Percentiles rank a stretch among this genome's conserved stretches.
Conservation (phyloP, 2,797 vertebrate species). For the Smutsia gigantea region DNA sequence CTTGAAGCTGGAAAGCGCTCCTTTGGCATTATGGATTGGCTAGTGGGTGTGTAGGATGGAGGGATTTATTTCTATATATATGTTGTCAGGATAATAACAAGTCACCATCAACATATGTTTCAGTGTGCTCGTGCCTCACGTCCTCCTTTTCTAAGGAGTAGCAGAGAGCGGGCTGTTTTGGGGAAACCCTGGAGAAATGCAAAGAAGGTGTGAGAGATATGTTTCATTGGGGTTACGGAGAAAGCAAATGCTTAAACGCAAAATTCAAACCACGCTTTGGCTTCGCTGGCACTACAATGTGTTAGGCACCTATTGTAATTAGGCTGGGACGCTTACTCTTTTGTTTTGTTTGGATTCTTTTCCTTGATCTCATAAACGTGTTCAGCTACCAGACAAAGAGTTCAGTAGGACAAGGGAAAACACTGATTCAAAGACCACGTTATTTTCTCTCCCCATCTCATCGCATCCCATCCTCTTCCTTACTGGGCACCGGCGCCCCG, state of each 20-base stretch:
- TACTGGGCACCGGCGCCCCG: not conserved
- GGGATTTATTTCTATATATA: not conserved
- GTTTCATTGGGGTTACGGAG: not conserved
- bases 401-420: constrained; percentile 51
- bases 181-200: constrained; percentile 45
- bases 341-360: constrained; percentile 70
- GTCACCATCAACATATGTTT: constrained; percentile 48
- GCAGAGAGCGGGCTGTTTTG: not conserved
- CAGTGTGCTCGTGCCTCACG: constrained; percentile 11
- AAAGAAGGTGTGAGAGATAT: constrained; percentile 2
- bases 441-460: not conserved
- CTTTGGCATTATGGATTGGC: constrained; percentile 11
- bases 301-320: constrained; percentile 26
- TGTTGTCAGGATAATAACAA: constrained; percentile 28
- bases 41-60: not conserved
- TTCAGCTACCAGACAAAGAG: constrained; percentile 75
- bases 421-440: not conserved
- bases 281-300: not conserved
- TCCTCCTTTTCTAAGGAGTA: constrained; percentile 35
- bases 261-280: not conserved
- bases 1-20: not conserved
- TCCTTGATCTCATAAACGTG: constrained; percentile 18
- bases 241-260: constrained; percentile 21
- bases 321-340: constrained; percentile 60
- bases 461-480: constrained; percentile 40